Conservation (phyloP, 2,113 vertebrate species). For the Poeciliopsis occidentalis region DNA sequence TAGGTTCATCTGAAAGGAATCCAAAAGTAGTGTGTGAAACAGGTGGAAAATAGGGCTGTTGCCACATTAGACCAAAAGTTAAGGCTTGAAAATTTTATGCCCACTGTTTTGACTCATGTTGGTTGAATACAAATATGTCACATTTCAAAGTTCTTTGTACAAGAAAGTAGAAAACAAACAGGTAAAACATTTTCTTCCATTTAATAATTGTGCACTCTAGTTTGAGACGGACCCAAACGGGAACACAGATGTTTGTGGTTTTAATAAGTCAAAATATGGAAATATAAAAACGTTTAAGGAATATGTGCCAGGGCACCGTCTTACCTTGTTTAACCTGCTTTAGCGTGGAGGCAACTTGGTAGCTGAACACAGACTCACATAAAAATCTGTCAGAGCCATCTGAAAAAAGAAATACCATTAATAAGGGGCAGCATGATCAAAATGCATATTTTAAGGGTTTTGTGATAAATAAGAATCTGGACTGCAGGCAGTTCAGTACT, state of each 20-base stretch:
- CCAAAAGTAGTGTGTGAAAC: too few species aligned
- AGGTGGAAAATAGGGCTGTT: not conserved
- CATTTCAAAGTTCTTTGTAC: not conserved
- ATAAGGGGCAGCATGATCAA: not conserved
- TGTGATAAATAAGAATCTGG: not conserved
- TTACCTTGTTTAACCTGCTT: constrained; percentile 98
- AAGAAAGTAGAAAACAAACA: not conserved
- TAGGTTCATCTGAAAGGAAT: not conserved
- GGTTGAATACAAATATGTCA: not conserved
- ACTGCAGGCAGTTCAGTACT: too few species aligned
- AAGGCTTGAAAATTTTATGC: not conserved
- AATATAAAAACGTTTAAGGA: too few species aligned
- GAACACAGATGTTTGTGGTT: not conserved
- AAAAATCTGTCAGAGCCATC: constrained; percentile 97
- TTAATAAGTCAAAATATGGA: too few species aligned
- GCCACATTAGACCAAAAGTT: not conserved
- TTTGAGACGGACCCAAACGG: not conserved
- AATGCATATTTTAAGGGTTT: not conserved
- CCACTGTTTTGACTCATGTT: not conserved
- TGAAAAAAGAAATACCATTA: constrained; percentile 65
- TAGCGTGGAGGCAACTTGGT: constrained; percentile 95
- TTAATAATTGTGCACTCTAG: not conserved
- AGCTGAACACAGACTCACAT: constrained; percentile 98
- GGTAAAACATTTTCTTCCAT: not conserved
- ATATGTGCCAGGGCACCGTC: constrained; percentile 23